phyloP scores from a whole-genome alignment of 2,113 vertebrate species.

The Corynorhinus townsendii region DNA sequence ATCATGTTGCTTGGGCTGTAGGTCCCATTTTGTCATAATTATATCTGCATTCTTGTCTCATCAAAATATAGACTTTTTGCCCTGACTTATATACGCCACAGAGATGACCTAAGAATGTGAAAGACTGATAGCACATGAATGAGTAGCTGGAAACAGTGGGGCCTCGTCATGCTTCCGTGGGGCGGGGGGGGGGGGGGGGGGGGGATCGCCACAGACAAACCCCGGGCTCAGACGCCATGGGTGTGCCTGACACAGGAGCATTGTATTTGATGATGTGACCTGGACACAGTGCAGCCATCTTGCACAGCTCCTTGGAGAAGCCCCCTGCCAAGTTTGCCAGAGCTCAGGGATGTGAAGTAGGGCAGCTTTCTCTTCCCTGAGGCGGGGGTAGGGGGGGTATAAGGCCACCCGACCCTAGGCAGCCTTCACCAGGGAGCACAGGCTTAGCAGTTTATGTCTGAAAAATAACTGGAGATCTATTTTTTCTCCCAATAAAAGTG shows the following conservation, averaged over 20 bases:
- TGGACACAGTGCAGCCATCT: slow-evolving; percentile 23
- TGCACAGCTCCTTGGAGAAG: background rate
- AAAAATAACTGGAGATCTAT: slow-evolving; percentile 43
- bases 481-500: slow-evolving; percentile 48
- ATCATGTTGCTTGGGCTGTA: slow-evolving; percentile 27
- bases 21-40: slow-evolving; percentile 41
- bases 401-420: background rate
- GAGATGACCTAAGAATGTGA: background rate
- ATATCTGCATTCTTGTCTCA: background rate
- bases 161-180: background rate
- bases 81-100: background rate
- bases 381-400: too few species aligned
- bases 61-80: background rate
- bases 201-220: too few species aligned
- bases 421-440: background rate
- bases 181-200: background rate
- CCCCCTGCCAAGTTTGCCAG: slow-evolving; percentile 22
- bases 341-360: background rate
- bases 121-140: background rate
- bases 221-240: rapidly evolving
- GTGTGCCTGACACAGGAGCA: too few species aligned
- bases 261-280: background rate
- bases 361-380: slow-evolving; percentile 1
- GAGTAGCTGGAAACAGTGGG: too few species aligned
- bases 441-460: background rate